Conservation (phyloP, 2,888 invertebrate genomes). For the Myopa testacea region DNA sequence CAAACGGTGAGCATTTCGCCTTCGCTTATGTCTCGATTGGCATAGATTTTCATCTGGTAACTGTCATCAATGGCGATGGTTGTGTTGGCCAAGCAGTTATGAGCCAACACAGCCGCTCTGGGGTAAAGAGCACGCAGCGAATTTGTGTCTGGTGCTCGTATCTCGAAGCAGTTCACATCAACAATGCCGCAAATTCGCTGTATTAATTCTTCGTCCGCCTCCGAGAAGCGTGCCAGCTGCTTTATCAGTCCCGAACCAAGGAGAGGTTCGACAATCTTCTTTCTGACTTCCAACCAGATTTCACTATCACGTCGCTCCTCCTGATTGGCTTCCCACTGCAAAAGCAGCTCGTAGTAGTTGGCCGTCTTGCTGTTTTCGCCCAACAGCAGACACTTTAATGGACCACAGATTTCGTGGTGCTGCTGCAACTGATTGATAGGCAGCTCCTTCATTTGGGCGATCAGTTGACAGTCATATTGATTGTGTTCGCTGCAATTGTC, state of each 20-base stretch:
- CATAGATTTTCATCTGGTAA: slow-evolving; percentile 76
- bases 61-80: slow-evolving; percentile 78
- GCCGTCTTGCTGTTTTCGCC: slow-evolving; percentile 66
- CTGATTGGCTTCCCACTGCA: slow-evolving; percentile 73
- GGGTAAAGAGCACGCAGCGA: slow-evolving; percentile 78
- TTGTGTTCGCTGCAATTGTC: slow-evolving; percentile 68
- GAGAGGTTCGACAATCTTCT: slow-evolving; percentile 67
- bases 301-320: slow-evolving; percentile 70
- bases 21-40: slow-evolving; percentile 73
- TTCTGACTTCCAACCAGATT: slow-evolving; percentile 72
- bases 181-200: slow-evolving; percentile 80
- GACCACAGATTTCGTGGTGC: slow-evolving; percentile 57
- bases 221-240: slow-evolving; percentile 55
- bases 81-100: slow-evolving; percentile 80
- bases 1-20: slow-evolving; percentile 76
- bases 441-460: slow-evolving; percentile 62
- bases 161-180: slow-evolving; percentile 84
- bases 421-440: slow-evolving; percentile 61
- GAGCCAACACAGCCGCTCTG: slow-evolving; percentile 78
- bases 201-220: slow-evolving; percentile 69
- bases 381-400: slow-evolving; percentile 69
- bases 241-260: slow-evolving; percentile 50
- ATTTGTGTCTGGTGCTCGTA: slow-evolving; percentile 70
- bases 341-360: slow-evolving; percentile 70
- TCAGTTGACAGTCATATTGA: slow-evolving; percentile 70